Evolutionary conservation across 2,797 vertebrate species (phyloP).

Genomic region (Xenops minutus): DNA sequence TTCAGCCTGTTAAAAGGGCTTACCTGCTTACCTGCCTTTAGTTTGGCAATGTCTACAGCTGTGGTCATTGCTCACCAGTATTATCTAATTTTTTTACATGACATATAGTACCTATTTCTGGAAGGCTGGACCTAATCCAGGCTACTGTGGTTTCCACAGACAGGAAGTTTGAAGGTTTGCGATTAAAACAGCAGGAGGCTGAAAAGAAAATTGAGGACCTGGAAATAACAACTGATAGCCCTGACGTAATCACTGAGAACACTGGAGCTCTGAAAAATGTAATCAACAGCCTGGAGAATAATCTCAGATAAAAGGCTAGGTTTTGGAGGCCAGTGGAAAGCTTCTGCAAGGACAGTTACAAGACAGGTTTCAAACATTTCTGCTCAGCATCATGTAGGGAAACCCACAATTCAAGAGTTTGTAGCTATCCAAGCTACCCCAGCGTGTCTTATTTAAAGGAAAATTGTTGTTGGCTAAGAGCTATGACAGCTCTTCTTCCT

Average conservation of each 20-base stretch:
- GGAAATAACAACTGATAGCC: slow-evolving; percentile 48
- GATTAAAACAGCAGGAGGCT: slow-evolving; percentile 53
- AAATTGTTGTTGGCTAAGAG: background rate
- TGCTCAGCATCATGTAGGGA: background rate
- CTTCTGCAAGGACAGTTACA: background rate
- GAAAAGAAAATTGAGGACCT: slow-evolving; percentile 59
- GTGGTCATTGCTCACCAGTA: background rate
- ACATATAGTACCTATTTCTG: slow-evolving; percentile 3
- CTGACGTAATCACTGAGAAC: slow-evolving; percentile 17
- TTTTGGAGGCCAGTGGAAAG: background rate
- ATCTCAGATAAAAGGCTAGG: background rate
- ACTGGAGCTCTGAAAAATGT: slow-evolving; percentile 28
- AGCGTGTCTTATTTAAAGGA: background rate
- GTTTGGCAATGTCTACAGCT: background rate
- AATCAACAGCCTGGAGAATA: slow-evolving; percentile 15
- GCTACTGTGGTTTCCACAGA: slow-evolving; percentile 59
- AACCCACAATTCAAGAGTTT: background rate
- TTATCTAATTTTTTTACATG: slow-evolving; percentile 24
- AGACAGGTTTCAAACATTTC: background rate
- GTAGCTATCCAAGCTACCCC: background rate
- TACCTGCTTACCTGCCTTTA: background rate
- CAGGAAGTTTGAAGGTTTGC: slow-evolving; percentile 47
- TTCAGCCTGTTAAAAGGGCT: background rate
- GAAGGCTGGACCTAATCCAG: slow-evolving; percentile 31
- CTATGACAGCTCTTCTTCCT: background rate